Conservation (phyloP, 2,797 vertebrate species). For the Margarornis squamiger region DNA sequence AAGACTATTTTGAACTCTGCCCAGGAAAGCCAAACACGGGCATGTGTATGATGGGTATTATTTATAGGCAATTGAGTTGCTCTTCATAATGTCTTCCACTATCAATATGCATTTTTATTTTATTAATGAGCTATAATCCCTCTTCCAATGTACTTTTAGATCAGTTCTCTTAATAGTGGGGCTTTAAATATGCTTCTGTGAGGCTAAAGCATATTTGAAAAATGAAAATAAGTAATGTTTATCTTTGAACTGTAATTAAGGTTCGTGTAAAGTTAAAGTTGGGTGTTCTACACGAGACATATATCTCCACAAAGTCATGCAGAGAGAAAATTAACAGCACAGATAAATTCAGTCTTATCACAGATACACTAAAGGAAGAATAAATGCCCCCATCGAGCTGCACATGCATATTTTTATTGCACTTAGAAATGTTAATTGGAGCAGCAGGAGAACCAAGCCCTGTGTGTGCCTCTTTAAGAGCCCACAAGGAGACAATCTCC, state of each 20-base stretch:
- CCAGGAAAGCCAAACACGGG: not conserved
- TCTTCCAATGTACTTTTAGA: not conserved
- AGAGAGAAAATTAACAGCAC: not conserved
- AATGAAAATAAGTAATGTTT: not conserved
- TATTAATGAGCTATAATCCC: not conserved
- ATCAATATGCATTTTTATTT: not conserved
- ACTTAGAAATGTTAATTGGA: not conserved
- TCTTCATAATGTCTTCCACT: not conserved
- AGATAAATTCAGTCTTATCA: not conserved
- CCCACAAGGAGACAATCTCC: not conserved
- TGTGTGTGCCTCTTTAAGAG: not conserved
- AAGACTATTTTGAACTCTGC: not conserved
- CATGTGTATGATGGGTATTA: not conserved
- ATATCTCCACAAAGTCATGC: not conserved
- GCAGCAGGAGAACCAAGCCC: not conserved
- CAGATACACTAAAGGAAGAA: not conserved
- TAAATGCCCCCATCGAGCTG: not conserved
- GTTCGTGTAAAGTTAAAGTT: not conserved
- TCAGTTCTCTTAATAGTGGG: not conserved
- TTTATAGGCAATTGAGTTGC: not conserved
- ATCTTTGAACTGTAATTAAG: slow-evolving; percentile 8
- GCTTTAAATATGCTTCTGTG: not conserved
- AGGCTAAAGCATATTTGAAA: not conserved
- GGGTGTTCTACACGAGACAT: not conserved
- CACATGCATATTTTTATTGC: not conserved